Evolutionary conservation across 2,888 invertebrate species (phyloP), one percentile per base, ranked within the genome.

Genomic region (Agonopterix alstromeriana): DNA sequence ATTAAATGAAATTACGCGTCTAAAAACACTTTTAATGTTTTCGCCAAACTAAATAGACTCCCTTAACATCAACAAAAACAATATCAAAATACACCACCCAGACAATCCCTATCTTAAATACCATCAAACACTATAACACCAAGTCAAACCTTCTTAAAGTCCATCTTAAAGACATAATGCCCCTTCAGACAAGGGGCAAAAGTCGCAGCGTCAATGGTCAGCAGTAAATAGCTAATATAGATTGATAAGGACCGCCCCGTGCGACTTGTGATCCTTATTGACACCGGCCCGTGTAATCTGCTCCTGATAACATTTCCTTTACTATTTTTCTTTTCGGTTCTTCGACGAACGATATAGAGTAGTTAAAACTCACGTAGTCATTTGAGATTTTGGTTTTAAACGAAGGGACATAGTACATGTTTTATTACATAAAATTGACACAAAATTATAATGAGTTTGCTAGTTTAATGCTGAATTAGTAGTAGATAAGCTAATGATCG

Each of bases 241-340:
- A 70, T 68, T 69, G 70, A 72, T 70, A 70, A 67, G 68, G 53
- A 49, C 51, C 53, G 51, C 52, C 58, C 57, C 44, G 49, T 53
- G 49, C 52, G 55, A 54, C 44, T 48, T 45, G 14, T 27, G 38
- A 14, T 51, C 47, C 53, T 54, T 61, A 57, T 61, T 58, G 61
- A 57, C 63, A 57, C 57, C 46, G 49, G 48, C 53, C 54, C 55
- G 47, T 60, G 65, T 66, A 66, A 68, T 67, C 65, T 54, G 49
- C 35, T 9, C 49, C 50, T 59, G 63, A 63, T 62, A 62, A 55
- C 59, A 50, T 48, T 51, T 52, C 17, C 48, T 52, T 53, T 48
- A 56, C 51, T 49, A 50, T 53, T 57, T 57, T 57, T 58, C 54
- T 50, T 52, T 49, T 43, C 17, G 9, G 11, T 17, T 10, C 8